Conservation (phyloP, 2,888 invertebrate species). For the Callinectes sapidus region DNA sequence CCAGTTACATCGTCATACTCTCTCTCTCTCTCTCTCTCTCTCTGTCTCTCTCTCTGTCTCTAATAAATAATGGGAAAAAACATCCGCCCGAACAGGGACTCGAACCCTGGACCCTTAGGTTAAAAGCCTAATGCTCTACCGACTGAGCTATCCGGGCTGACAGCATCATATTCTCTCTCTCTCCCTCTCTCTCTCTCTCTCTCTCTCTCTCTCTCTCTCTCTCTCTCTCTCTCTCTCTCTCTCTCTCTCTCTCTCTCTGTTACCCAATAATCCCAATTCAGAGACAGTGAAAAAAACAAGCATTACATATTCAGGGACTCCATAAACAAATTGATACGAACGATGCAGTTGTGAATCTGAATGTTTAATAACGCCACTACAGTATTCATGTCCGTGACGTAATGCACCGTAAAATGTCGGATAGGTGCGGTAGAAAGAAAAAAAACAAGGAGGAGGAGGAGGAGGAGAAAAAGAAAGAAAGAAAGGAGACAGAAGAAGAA, state of each 20-base stretch:
- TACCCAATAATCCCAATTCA: too few relatives aligned
- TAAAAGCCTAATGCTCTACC: constrained; percentile 87
- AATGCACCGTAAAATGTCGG: too few relatives aligned
- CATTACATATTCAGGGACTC: too few relatives aligned
- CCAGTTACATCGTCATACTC: background rate
- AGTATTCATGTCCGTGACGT: background rate
- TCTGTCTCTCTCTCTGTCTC: too few relatives aligned
- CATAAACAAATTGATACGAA: background rate
- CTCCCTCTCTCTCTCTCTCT: background rate
- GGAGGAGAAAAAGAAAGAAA: too few relatives aligned
- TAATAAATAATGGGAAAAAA: background rate
- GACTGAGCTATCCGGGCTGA: constrained; percentile 84
- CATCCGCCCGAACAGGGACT: constrained; percentile 84
- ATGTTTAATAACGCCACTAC: background rate
- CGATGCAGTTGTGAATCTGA: background rate
- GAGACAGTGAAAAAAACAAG: too few relatives aligned
- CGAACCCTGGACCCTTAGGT: constrained; percentile 88
- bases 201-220: background rate
- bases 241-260: background rate
- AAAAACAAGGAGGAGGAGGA: too few relatives aligned
- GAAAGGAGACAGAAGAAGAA: too few relatives aligned
- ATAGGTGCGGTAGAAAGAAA: too few relatives aligned
- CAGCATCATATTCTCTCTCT: background rate
- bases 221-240: background rate
- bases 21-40: too few relatives aligned